Evolutionary conservation across 1,140 invertebrate species (phyloP), one percentile per base, ranked within the genome.

Genomic region (Coelopa frigida): DNA sequence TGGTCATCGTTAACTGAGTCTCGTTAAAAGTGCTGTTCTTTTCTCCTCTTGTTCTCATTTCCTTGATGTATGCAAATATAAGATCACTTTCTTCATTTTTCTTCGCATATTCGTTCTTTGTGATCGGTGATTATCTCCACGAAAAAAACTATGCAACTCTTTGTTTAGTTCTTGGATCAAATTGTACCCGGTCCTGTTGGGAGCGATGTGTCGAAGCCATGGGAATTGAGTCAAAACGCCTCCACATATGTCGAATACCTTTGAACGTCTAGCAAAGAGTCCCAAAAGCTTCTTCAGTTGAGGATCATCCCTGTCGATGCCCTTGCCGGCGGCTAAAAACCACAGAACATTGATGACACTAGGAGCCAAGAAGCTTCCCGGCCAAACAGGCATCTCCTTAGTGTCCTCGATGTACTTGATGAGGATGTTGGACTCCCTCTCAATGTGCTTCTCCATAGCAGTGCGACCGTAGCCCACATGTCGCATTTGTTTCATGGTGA

Each of bases 271-370:
- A 39, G 74, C 70, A 61, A 90, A 71, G n/a, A 85, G 60, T 6
- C 78, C 65, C 2, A 87, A 61, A 20, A 89, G 70, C 7, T 70
- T 65, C 14, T 72, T 59, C 36, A 85, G 61, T 31, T 76, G 69
- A 1, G 69, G 56, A 54, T 82, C 73, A 14, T 51, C 37, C 22
- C 72, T 71, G 26, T 52, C 46, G 50, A 73, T 55, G 36, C 52
- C 44, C 41, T 78, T 72, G 43, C 87, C 88, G 10, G 82, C 78
- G 2, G 79, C 73, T 26, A 86, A 70, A 24, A 73, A 77, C 86
- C 85, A 89, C 3, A 89, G 56, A 2, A 86, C 78, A 58, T 87
- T 89, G 50, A 89, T 72, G 1, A 87, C 79, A 10, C 77, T 75
- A 17, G 75, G 71, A 2, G 77, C 73, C 21, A 84, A 59, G 44